Base-by-base conservation (phyloP, 2,797 vertebrate genomes). In the Megalops cyprinoides region DNA sequence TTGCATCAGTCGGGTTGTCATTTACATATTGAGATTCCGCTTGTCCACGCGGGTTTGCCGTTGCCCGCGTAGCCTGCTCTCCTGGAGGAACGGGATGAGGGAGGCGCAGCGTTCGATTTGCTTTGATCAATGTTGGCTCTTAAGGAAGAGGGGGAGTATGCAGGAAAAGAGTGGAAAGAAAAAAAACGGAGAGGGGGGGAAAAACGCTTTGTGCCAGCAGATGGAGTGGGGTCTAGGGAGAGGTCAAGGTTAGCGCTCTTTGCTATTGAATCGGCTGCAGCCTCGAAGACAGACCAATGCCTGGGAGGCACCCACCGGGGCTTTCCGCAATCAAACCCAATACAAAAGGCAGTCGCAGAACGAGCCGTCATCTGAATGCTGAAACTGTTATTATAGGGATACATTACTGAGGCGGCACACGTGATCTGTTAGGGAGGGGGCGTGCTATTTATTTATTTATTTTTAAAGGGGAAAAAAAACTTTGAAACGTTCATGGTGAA, bases 241-340 rank as follows among this genome's bases (percentile, higher is more conserved):
- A 95, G 96, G 96, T 97, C 96, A 97, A 96, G 96, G 96, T 97
- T 95, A 94, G 93, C 93, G 86, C 92, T 92, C 94, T 92, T 93
- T 93, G 92, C 94, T 95, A 95, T 95, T 94, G 94, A 96, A 94
- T 95, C 92, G 91, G 93, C 94, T 93, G 94, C 94, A 94, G 93
- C 91, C 93, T 95, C 94, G 90, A 91, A 94, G 94, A 94, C 94
- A 94, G 93, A 94, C 94, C 94, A 94, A 92, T 95, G 94, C 67
- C 79, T 95, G 83, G 88, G 91, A 96, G 95, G 95, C 95, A 94
- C 94, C 95, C 94, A 95, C 94, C 93, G 94, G 94, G 94, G 93
- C 91, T 94, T 93, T 93, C 94, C 93, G 93, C 94, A 95, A 95
- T 95, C 93, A 95, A 94, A 94, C 94, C 94, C 94, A 95, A 94